These are phyloP conservation scores for Corapipo altera DNA, from an alignment of 2,113 vertebrate genomes.

Conservation along the genomic window DNA sequence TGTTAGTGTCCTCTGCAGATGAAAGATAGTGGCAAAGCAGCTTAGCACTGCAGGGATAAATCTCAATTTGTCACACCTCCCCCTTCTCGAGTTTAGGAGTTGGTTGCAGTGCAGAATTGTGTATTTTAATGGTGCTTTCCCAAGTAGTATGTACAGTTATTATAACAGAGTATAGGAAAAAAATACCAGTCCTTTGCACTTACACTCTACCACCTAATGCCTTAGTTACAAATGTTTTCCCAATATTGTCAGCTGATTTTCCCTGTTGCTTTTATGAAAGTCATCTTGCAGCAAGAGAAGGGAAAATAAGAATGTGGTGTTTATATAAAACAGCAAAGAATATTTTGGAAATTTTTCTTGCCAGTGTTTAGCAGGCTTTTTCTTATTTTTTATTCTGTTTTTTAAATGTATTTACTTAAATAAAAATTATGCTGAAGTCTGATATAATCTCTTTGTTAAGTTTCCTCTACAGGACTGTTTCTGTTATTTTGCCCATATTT, in stretches of 20 bases:
- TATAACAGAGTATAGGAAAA: background rate
- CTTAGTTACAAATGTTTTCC: background rate
- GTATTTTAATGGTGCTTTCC: background rate
- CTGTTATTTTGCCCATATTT: background rate
- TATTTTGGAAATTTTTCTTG: background rate
- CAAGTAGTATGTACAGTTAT: background rate
- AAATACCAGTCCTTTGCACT: background rate
- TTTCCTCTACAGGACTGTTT: background rate
- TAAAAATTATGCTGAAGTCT: background rate
- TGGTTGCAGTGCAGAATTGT: background rate
- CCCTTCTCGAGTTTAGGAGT: background rate
- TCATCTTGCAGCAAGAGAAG: background rate
- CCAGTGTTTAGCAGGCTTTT: background rate
- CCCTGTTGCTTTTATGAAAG: background rate
- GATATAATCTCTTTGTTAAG: background rate
- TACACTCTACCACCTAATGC: background rate
- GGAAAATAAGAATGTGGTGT: background rate
- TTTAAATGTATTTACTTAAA: background rate
- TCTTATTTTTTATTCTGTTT: background rate
- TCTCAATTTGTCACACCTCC: constrained; percentile 27
- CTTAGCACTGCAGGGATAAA: constrained; percentile 6
- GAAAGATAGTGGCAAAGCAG: constrained; percentile 31
- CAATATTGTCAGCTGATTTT: background rate
- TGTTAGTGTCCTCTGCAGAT: background rate
- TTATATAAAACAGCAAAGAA: background rate